Conservation (phyloP, 2,888 invertebrate species). For the Tinea pellionella region DNA sequence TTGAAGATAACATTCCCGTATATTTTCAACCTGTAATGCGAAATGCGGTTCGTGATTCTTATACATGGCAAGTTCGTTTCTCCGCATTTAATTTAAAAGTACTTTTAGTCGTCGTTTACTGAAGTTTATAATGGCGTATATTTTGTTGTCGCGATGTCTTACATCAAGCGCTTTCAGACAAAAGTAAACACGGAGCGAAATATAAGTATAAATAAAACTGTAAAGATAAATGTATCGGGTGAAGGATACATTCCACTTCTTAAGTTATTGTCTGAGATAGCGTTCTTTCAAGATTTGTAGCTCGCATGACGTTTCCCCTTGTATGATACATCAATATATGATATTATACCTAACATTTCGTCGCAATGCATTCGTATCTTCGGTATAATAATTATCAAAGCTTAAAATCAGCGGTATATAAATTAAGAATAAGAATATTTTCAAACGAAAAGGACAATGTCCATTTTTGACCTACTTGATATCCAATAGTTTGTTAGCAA, state of each 20-base stretch:
- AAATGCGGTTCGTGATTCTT: neutral
- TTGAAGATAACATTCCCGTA: neutral
- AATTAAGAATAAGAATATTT: no score
- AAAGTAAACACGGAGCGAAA: conserved; percentile 49
- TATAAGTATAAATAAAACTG: conserved; percentile 29
- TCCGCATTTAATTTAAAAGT: neutral
- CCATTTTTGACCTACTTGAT: no score
- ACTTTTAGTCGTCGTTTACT: neutral
- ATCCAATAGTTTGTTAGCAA: no score
- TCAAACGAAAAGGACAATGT: no score
- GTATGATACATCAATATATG: neutral
- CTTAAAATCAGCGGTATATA: neutral
- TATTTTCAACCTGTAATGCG: conserved; percentile 1
- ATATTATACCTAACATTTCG: conserved; percentile 9
- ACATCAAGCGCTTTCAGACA: conserved; percentile 43
- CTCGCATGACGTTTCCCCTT: conserved; percentile 22
- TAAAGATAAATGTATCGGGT: conserved; percentile 52
- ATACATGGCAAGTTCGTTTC: neutral
- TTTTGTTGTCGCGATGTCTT: neutral
- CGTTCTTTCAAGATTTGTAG: conserved; percentile 44
- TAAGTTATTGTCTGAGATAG: conserved; percentile 52
- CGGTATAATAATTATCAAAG: neutral
- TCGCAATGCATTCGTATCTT: conserved; percentile 6
- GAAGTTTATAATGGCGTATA: neutral
- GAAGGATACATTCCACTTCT: conserved; percentile 41